Evolutionary conservation across 2,113 vertebrate genomes (phyloP), one percentile per base, ranked within the genome.

Genomic region (Scytalopus superciliaris): DNA sequence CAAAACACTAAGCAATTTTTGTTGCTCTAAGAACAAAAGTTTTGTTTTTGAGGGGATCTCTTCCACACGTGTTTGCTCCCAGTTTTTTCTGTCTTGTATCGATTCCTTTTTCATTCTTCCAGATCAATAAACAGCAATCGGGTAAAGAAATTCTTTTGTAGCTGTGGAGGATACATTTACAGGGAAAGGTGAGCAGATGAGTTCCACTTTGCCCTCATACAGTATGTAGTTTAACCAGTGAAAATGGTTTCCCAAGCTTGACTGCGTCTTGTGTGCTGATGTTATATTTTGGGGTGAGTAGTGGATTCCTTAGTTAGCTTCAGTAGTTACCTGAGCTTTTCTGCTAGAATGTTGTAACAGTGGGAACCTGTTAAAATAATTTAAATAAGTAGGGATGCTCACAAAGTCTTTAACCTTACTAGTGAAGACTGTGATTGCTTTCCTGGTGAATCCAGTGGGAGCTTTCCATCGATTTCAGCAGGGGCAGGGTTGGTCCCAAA

Each of bases 251-350:
- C 84, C 90, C 70, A 85, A 81, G 78, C 87, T 92, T 87, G 73
- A 82, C 79, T 94, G 93, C 87, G 93, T 68, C 89, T 92, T 87
- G 95, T 94, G 93, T 96, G 76, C 84, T 84, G 88, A 77, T 73
- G 94, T 84, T 68, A 44, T 91, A 84, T 94, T 97, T 95, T 76
- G 93, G 74, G 72, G 76, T 86, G 87, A 37, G 60, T 84, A 73
- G 87, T 76, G 55, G 83, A 75, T 96, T 84, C 83, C 89, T 94
- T 93, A 95, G 93, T 92, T 96, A 93, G 90, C 84, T 90, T 86
- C 86, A 84, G 90, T 95, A 95, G 95, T 96, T 95, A 92, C 89
- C 86, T 93, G 76, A 95, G 92, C 93, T 94, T 96, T 95, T 89
- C 92, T 96, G 79, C 88, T 96, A 95, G 80, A 69, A 66, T 79